These are phyloP conservation scores for Junonia oenone DNA, from an alignment of 2,888 invertebrate species.

Conservation along the genomic window DNA sequence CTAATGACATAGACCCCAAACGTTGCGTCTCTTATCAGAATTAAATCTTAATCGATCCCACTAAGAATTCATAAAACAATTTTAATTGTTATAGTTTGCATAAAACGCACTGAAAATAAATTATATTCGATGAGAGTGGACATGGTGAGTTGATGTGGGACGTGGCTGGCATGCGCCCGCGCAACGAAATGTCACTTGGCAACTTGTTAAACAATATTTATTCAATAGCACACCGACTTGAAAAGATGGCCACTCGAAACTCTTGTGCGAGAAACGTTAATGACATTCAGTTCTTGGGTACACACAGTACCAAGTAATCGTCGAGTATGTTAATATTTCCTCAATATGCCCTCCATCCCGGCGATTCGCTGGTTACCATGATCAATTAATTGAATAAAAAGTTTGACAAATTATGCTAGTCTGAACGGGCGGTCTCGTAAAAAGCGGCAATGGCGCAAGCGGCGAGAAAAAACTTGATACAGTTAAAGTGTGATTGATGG, in stretches of 20 bases:
- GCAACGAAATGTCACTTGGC: constrained; percentile 71
- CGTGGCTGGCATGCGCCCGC: constrained; percentile 41
- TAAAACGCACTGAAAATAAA: constrained; percentile 63
- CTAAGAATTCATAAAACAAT: constrained; percentile 67
- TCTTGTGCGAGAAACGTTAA: constrained; percentile 69
- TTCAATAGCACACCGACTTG: constrained; percentile 64
- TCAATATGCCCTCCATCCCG: constrained; percentile 25
- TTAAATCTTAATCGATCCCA: constrained; percentile 68
- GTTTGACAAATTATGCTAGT: constrained; percentile 64
- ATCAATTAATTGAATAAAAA: constrained; percentile 69
- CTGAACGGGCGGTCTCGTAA: constrained; percentile 52
- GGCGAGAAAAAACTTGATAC: constrained; percentile 61
- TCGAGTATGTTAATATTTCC: constrained; percentile 54
- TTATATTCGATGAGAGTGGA: constrained; percentile 53
- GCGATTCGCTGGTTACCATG: constrained; percentile 28
- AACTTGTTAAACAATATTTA: constrained; percentile 73
- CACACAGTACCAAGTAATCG: constrained; percentile 38
- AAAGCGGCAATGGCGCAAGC: constrained; percentile 48
- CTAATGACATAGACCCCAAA: constrained; percentile 61
- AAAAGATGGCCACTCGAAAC: constrained; percentile 65
- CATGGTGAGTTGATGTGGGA: constrained; percentile 55
- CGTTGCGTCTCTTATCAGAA: constrained; percentile 61
- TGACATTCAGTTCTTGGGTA: constrained; percentile 69
- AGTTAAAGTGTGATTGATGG: constrained; percentile 77
- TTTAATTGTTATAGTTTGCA: constrained; percentile 72